A percentile compares a stretch with the other conserved stretches of the same genome.
These are phyloP conservation scores for Cybosia mesomella DNA, from an alignment of 2,888 invertebrate genomes.

Conservation along the genomic window DNA sequence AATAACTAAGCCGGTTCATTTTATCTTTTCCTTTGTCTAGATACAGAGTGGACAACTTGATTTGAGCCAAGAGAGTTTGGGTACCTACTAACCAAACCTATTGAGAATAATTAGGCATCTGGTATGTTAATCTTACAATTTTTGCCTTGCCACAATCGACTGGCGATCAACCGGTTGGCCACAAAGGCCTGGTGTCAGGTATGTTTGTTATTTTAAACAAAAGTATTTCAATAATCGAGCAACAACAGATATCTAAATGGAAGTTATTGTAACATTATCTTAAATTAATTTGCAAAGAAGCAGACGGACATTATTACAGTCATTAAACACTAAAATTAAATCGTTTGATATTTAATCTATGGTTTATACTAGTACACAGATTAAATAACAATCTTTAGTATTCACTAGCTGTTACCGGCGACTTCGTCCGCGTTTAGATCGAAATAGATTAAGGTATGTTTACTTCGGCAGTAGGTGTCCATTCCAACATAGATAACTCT, in stretches of 20 bases:
- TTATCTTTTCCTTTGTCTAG: not conserved
- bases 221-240: not conserved
- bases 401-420: too few species aligned
- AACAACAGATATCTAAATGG: conserved; percentile 18
- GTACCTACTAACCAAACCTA: too few species aligned
- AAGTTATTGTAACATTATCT: conserved; percentile 36
- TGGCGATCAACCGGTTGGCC: not conserved
- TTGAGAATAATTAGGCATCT: too few species aligned
- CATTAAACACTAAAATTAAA: conserved; percentile 28
- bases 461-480: too few species aligned
- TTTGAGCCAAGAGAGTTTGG: not conserved
- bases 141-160: too few species aligned
- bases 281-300: conserved; percentile 25
- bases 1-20: not conserved
- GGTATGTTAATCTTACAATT: too few species aligned
- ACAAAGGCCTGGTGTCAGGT: too few species aligned
- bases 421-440: too few species aligned
- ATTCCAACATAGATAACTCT: too few species aligned
- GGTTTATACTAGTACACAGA: conserved; percentile 15
- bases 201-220: not conserved
- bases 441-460: too few species aligned
- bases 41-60: not conserved
- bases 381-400: conserved; percentile 47
- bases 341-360: conserved; percentile 6
- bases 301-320: conserved; percentile 36